Base-by-base conservation (phyloP, 2,888 invertebrate genomes). In the Drosophila incognita region DNA sequence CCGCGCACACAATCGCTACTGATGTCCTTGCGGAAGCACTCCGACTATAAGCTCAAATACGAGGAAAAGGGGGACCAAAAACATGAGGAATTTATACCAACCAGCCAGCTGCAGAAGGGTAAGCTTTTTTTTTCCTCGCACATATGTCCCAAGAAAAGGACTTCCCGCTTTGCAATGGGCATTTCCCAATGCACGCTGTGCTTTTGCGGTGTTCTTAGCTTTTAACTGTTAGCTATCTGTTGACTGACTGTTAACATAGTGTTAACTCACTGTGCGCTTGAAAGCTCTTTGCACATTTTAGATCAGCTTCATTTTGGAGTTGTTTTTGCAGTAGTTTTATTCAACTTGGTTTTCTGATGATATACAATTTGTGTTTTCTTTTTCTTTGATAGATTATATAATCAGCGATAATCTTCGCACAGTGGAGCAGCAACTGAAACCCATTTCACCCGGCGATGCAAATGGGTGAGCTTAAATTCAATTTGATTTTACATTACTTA, bases 1-100 rank as follows among this genome's bases (percentile, higher is more conserved):
- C 97, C 97, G n/a, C 94, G 97, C 49, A 97, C 97, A 2, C 97
- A 97, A 21, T 97, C 97, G 57, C 94, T 97, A 70, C 95, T 97
- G 29, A 91, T 93, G 90, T 93, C 93, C 64, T 83, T 93, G 76
- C 91, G 92, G 65, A 93, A 93, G 82, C 91, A 92, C 67, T 93
- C 93, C 68, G 93, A 93, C 81, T 93, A 93, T 81, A 93, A 93
- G 80, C 83, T 93, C 36, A 93, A 93, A 77, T 93, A 92, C 75
- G 93, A 93, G 70, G 93, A 93, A 69, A 92, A 92, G 77, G 92
- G 92, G 70, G 93, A 93, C 81, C 92, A 92, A 83, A 93, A 93
- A 79, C 93, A 93, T 66, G 93, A 93, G 89, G 93, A 93, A 77
- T 93, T 93, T 70, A 93, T 93, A 79, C 93, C 93, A 64, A 92